Evolutionary conservation across 2,888 invertebrate species (phyloP), one percentile per base, ranked within the genome.

Genomic region (Bombylius discolor): DNA sequence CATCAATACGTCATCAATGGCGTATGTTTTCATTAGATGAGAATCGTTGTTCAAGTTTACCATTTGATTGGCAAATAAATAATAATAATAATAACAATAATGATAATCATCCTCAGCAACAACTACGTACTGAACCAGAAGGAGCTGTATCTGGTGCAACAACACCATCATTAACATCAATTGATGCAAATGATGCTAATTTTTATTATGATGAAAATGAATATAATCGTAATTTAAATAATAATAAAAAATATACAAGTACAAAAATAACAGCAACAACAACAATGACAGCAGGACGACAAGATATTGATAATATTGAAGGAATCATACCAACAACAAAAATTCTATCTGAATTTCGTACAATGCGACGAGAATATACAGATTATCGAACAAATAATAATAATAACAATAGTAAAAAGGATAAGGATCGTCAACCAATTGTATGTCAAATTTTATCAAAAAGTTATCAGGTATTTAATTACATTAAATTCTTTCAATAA

Each of bases 1-100:
- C 85, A 1, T 82, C 75, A 61, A 87, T 89, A 59, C 75, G 87
- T 36, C 86, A 89, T 63, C 89, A 89, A 68, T 72, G 89, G 61
- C 73, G 87, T 49, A 74, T 88, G 32, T 85, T 84, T 65, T 83
- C 81, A 52, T 79, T 84, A 65, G 82, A 84, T 14, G 78, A 79
- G 64, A 72, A 71, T 49, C 71, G 75, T 47, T 79, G 77, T 69
- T 44, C 44, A 62, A 83, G 82, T 68, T 75, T 83, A 69, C 82
- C 83, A 0, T 63, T 57, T 33, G 63, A 64, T 34, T 63, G 62
- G 59, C 61, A 63, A 58, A 12, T 45, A 11, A 34, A 33, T 32
- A 39, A 33, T 31, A 12, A 13, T 3, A 33, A 51, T 31, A 63
- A 63, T 23, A 51, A 56, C 5, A 63, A 62, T 56, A 62, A 61